phyloP scores from a whole-genome alignment of 1,140 invertebrate species.

The Coptotermes formosanus region DNA sequence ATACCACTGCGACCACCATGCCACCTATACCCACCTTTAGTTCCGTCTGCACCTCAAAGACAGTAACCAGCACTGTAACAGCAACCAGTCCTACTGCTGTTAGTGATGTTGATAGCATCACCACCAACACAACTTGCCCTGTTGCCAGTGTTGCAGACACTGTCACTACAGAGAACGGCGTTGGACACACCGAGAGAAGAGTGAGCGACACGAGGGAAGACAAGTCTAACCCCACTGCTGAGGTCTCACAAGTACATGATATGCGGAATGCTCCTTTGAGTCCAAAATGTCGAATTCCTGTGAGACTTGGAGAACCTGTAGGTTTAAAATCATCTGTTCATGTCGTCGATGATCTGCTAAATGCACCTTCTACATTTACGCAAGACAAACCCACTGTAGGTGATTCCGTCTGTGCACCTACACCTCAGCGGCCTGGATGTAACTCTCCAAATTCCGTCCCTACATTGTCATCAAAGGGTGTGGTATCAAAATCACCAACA shows the following conservation, averaged over 20 bases:
- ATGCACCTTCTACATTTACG: constrained; percentile 34
- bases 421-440: constrained; percentile 31
- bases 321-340: neutral
- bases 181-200: neutral
- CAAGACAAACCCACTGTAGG: constrained; percentile 36
- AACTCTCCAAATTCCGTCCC: neutral
- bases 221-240: neutral
- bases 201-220: neutral
- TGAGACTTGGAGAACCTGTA: neutral
- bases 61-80: neutral
- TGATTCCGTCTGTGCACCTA: constrained; percentile 31
- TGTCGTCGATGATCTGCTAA: neutral
- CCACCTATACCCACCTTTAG: too few relatives aligned
- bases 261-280: neutral
- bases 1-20: neutral
- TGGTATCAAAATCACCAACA: constrained; percentile 6
- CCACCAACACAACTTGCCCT: neutral
- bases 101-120: neutral
- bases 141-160: neutral
- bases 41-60: neutral
- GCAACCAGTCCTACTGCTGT: neutral
- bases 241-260: neutral
- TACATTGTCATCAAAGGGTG: neutral
- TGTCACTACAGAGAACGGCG: neutral
- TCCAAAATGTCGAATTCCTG: neutral